Percentiles rank a stretch among this genome's conserved stretches.
These are phyloP conservation scores for Melierax canorus DNA, from an alignment of 2,113 vertebrate genomes.

Conservation along the genomic window DNA sequence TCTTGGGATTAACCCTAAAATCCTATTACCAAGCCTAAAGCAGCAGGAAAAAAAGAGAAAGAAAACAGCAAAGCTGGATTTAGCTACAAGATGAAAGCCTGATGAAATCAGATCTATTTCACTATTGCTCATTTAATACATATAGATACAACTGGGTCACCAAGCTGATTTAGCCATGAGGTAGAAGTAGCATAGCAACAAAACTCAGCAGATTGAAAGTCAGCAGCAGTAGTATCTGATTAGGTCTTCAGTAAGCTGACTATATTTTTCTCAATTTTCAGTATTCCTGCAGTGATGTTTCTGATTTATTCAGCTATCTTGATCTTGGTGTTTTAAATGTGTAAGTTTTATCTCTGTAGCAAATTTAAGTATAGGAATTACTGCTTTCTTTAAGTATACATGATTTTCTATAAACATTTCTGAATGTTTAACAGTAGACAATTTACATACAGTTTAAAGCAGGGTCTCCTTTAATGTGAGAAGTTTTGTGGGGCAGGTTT, in stretches of 20 bases:
- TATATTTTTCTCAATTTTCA: neutral
- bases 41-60: neutral
- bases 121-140: conserved; percentile 58
- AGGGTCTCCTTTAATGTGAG: neutral
- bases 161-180: conserved; percentile 53
- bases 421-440: neutral
- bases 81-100: conserved; percentile 42
- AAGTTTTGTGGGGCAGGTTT: neutral
- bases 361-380: neutral
- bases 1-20: conserved; percentile 51
- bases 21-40: conserved; percentile 39
- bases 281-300: neutral
- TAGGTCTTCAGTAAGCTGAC: neutral
- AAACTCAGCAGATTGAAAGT: conserved; percentile 38
- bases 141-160: conserved; percentile 68
- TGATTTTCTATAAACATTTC: neutral
- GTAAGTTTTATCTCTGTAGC: neutral
- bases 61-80: conserved; percentile 28
- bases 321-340: neutral
- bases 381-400: neutral
- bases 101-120: conserved; percentile 60
- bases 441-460: neutral
- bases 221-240: neutral
- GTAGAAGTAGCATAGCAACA: conserved; percentile 48
- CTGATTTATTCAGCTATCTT: neutral